Evolutionary conservation across 2,113 vertebrate species (phyloP), one percentile per base, ranked within the genome.

Genomic region (Nothobranchius kuhntae): DNA sequence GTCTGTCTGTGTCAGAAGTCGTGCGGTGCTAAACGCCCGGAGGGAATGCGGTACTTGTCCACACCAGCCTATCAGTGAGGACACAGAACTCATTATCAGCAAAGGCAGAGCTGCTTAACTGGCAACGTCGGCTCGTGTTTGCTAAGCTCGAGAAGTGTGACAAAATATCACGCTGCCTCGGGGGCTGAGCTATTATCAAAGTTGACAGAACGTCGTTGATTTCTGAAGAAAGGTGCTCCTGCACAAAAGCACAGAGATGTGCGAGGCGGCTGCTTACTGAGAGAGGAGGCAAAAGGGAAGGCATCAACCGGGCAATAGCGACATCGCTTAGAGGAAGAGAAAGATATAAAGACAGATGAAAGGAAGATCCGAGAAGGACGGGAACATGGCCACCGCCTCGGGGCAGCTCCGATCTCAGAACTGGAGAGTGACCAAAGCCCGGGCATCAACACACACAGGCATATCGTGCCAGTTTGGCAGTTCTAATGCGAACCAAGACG

Each of bases 381-480:
- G 71, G 62, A 85, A 80, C 67, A 55, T 44, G 74, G 84, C 71
- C 77, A 60, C 60, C 36, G 87, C 85, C 87, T 78, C 7, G 50
- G 84, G 84, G 73, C 77, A 80, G 65, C 75, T 67, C 65, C 38
- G 17, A 77, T 75, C 71, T 81, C 69, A 53, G 53, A 63, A 47
- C 76, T 89, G 88, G 86, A 90, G 66, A 86, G 73, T 81, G 87
- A 91, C 86, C 88, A 90, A 87, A 77, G 77, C 80, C 35, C 42
- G 44, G 40, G 24, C 75, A 52, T 14, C n/a, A 68, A 66, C 53
- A 58, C 55, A 65, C 53, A 73, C 36, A 61, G 6, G 62, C 72
- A 69, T 45, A 75, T 59, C 21, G 66, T 72, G 88, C 81, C 83
- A 87, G 79, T 71, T 81, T 21, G 13, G 64, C 59, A 53, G 73